Conservation (phyloP, 2,113 vertebrate species). For the Phoenicopterus ruber region DNA sequence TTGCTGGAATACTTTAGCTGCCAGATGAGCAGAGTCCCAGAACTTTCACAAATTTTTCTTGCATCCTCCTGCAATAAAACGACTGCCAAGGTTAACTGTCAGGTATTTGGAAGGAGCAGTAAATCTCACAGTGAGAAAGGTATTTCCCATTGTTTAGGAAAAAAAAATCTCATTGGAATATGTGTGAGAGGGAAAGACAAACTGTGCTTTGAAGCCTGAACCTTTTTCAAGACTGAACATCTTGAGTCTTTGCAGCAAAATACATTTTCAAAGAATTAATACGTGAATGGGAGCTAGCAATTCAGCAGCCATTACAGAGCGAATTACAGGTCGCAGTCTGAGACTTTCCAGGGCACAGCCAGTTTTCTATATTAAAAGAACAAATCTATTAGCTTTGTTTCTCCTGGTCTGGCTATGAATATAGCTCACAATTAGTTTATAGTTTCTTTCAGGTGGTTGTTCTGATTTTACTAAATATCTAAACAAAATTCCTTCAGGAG, state of each 20-base stretch:
- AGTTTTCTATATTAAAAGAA: background rate
- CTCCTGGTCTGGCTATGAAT: background rate
- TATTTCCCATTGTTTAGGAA: slow-evolving; percentile 51
- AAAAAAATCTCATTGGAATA: background rate
- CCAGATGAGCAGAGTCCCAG: slow-evolving; percentile 15
- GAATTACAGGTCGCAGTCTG: background rate
- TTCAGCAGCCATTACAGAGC: background rate
- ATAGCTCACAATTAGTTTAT: background rate
- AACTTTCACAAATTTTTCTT: slow-evolving; percentile 3
- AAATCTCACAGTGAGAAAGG: slow-evolving; percentile 52
- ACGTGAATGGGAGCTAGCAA: background rate
- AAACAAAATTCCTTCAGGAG: background rate
- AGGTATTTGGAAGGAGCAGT: slow-evolving; percentile 34
- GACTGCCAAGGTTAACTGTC: slow-evolving; percentile 34
- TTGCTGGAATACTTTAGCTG: slow-evolving; percentile 15
- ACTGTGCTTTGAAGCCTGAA: background rate
- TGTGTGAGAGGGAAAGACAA: background rate
- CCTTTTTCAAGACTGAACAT: background rate
- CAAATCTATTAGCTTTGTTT: background rate
- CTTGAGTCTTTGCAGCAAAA: background rate
- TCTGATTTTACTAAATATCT: background rate
- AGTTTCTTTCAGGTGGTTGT: background rate
- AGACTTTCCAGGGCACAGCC: background rate
- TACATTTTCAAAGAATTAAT: slow-evolving; percentile 10
- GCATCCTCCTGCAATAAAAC: background rate